Evolutionary conservation across 1,140 invertebrate genomes (phyloP), one percentile per base, ranked within the genome.

Genomic region (Drosophila tani): DNA sequence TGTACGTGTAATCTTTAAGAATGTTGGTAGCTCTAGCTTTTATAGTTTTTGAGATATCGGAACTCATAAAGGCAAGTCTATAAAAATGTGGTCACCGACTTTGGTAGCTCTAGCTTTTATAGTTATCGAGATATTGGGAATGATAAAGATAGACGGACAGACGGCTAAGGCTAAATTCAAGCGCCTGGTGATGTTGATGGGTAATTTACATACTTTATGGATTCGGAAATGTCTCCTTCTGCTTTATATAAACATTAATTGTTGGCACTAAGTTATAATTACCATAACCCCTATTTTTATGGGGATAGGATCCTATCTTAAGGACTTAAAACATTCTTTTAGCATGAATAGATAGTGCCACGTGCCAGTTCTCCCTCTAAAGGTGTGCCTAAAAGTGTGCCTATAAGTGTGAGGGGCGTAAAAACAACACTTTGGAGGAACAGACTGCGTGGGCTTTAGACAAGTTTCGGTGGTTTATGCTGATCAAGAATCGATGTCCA

Each of bases 401-500:
- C 27, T 35, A 9, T 15, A 19, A 17, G 6, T 19, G 0, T 19
- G 1, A 21, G 5, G 7, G 15, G 51, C 2, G 4, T 15, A 21
- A 15, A 38, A 38, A 55, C 29, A 17, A 55, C 29, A 55, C 19
- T 35, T 3, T 35, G 17, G 35, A 38, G 9, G 6, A 32, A 3
- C 9, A 17, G n/a, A 12, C 35, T 6, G 53, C 35, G 32, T 55
- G 53, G 53, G 53, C 8, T 21, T 40, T 1, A 12, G 3, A 21
- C 17, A 38, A 55, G 32, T 56, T n/a, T 40, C 0, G 35, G 35
- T 24, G 5, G 15, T n/a, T 40, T 56, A 40, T 40, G 53, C 53
- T 6, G 35, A n/a, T 56, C 35, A 21, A 56, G 53, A 56, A 21
- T 40, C 38, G 38, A 55, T 55, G n/a, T n/a, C n/a, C n/a, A n/a